A percentile compares a stretch with the other conserved stretches of the same genome.
Evolutionary conservation across 2,888 invertebrate genomes (phyloP).

Genomic region (Lycaena phlaeas): DNA sequence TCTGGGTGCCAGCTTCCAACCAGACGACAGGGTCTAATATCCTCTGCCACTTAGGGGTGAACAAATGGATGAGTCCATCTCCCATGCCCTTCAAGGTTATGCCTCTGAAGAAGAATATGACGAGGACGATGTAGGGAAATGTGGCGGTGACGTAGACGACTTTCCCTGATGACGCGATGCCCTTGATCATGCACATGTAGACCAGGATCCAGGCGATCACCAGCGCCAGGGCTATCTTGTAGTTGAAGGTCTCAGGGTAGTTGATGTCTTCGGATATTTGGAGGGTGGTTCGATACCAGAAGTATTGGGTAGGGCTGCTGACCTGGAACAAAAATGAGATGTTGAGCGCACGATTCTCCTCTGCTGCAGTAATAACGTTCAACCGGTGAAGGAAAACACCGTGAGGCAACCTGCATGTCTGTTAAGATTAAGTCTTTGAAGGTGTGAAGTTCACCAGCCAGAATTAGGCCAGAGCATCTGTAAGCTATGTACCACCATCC

Average conservation of each 20-base stretch:
- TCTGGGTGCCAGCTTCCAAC: slow-evolving; percentile 98
- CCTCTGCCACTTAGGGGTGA: slow-evolving; percentile 94
- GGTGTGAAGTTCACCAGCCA: too few species aligned
- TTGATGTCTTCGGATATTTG: slow-evolving; percentile 92
- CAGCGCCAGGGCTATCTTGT: slow-evolving; percentile 90
- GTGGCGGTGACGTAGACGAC: slow-evolving; percentile 97
- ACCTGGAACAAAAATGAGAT: slow-evolving; percentile 73
- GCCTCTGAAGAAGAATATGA: slow-evolving; percentile 96
- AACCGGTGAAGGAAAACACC: too few species aligned
- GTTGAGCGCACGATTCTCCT: too few species aligned
- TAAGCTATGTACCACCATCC: too few species aligned
- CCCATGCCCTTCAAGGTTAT: slow-evolving; percentile 90
- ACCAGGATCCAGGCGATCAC: slow-evolving; percentile 94
- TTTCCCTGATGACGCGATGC: slow-evolving; percentile 96
- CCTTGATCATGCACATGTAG: slow-evolving; percentile 97
- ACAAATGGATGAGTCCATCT: slow-evolving; percentile 90
- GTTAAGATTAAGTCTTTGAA: too few species aligned
- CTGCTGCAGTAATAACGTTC: too few species aligned
- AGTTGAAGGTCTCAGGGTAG: slow-evolving; percentile 89
- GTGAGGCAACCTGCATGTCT: too few species aligned
- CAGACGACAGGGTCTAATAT: slow-evolving; percentile 95
- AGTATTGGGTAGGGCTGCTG: slow-evolving; percentile 93
- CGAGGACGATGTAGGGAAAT: slow-evolving; percentile 95
- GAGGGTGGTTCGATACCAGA: slow-evolving; percentile 95
- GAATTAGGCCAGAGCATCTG: too few species aligned